Base-by-base conservation (phyloP, 2,888 invertebrate genomes). In the Strigamia maritima region DNA sequence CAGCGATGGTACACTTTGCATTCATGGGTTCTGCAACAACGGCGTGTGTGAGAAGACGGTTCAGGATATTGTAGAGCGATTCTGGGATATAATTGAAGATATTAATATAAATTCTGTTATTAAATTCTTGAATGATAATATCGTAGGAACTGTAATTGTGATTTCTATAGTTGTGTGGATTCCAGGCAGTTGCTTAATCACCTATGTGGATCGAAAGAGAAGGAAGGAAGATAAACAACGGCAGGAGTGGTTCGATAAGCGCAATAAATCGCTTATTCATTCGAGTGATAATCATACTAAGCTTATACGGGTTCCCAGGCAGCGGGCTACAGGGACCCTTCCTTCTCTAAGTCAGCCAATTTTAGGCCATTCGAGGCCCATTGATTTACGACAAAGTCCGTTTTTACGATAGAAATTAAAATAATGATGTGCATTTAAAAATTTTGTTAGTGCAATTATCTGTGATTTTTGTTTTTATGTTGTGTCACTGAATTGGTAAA, bases 51-150 rank as follows among this genome's bases (percentile, higher is more conserved):
- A 96, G 86, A 95, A 96, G 87, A 95, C 95, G 0, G 93, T 95
- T 81, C 95, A 95, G 85, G 97, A 97, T 85, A 94, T 97, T 28
- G 95, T 97, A 12, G 95, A 97, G 86, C 90, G 97, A 38, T 95
- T 98, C 87, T 98, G 97, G 96, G 95, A 96, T 85, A 96, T 98
- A 77, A 97, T 98, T 81, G 97, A 97, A 87, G 95, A 97, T 84
- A 95, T 97, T 80, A 95, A 95, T 86, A 95, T 96, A 80, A 96
- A 95, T 86, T 94, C 94, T 85, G 94, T 84, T 75, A 95, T 95
- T 83, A 89, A 94, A 78, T 95, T 96, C 85, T 88, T 97, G 78
- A 91, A 94, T 80, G 95, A 96, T 87, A 97, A 97, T 85, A 94
- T 97, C 81, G 97, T 98, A 40, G 95, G 97, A 80, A 93, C 95